phyloP scores from a whole-genome alignment of 1,140 invertebrate species.

The Idris sp. region DNA sequence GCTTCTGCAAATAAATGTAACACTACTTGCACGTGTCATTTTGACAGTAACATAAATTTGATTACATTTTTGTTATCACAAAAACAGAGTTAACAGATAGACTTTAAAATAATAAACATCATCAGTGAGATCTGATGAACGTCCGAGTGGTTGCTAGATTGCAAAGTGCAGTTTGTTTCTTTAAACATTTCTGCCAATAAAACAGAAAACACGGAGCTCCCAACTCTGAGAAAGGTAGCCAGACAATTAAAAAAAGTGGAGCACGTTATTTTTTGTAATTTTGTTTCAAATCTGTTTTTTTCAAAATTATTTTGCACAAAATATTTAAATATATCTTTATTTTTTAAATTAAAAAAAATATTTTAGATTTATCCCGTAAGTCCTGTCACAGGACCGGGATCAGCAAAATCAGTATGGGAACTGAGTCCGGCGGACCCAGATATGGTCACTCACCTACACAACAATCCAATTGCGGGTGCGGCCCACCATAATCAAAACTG shows the following conservation, averaged over 20 bases:
- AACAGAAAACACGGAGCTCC: conserved; percentile 75
- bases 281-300: no score
- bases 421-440: conserved; percentile 80
- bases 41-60: conserved; percentile 12
- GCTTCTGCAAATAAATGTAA: conserved; percentile 23
- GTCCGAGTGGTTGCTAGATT: background rate
- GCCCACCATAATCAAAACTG: conserved; percentile 71
- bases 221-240: conserved; percentile 76
- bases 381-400: conserved; percentile 85
- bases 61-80: conserved; percentile 35
- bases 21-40: conserved; percentile 40
- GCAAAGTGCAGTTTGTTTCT: background rate
- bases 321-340: no score
- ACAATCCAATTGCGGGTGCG: conserved; percentile 83
- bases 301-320: no score
- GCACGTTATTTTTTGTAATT: no score
- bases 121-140: conserved; percentile 13
- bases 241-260: no score
- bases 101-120: conserved; percentile 9
- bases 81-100: conserved; percentile 19
- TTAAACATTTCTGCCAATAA: conserved; percentile 59
- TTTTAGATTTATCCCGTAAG: conserved; percentile 77
- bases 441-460: conserved; percentile 77
- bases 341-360: no score
- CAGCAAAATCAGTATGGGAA: conserved; percentile 90